Evolutionary conservation across 2,797 vertebrate species (phyloP).

Genomic region (Etheostoma nigrum): DNA sequence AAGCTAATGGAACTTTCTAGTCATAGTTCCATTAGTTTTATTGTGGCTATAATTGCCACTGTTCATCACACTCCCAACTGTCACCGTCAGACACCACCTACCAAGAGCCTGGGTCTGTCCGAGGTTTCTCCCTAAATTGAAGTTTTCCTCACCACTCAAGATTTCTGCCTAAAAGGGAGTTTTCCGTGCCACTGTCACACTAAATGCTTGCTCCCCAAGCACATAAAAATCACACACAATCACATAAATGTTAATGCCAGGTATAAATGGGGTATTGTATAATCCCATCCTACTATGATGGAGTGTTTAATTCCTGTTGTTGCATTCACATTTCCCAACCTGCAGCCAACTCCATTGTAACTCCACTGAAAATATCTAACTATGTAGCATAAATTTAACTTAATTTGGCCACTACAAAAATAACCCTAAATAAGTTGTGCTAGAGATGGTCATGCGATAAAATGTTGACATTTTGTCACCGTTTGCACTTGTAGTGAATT

Average conservation of each 20-base stretch:
- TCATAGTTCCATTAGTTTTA: no score
- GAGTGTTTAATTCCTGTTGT: not conserved
- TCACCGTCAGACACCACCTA: no score
- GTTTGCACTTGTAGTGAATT: not conserved
- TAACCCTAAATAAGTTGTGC: not conserved
- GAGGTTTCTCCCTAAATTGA: no score
- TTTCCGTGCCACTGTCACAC: no score
- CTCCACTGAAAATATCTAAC: not conserved
- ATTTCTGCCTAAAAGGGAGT: no score
- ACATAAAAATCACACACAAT: not conserved
- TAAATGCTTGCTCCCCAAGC: no score
- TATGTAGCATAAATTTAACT: not conserved
- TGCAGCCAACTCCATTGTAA: not conserved
- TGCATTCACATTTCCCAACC: not conserved
- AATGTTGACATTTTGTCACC: not conserved
- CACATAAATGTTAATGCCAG: not conserved
- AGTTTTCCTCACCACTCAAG: no score
- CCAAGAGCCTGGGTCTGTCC: no score
- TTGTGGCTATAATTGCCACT: no score
- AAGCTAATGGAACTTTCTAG: no score
- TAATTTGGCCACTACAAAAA: not conserved
- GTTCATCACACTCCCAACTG: no score
- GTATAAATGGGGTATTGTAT: not conserved
- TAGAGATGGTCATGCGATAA: not conserved
- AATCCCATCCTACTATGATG: not conserved